phyloP scores from a whole-genome alignment of 2,888 invertebrate genomes.

The Spodoptera littoralis region DNA sequence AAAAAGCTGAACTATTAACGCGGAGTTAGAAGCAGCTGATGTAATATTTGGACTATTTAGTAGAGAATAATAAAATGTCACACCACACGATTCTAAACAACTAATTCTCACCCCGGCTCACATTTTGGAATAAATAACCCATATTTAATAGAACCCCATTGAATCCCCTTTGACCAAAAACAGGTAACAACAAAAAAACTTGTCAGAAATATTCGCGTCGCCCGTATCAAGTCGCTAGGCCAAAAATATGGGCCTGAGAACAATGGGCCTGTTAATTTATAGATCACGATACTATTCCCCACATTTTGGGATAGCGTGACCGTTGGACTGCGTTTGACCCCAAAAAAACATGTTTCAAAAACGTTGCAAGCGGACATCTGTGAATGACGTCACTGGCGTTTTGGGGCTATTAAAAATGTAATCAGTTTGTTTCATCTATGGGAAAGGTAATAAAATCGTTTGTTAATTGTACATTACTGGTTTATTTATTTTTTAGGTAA shows the following conservation, averaged over 20 bases:
- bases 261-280: slow-evolving; percentile 71
- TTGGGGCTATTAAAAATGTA: slow-evolving; percentile 42
- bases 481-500: slow-evolving; percentile 7
- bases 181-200: slow-evolving; percentile 40
- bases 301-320: slow-evolving; percentile 61
- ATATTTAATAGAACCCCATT: slow-evolving; percentile 47
- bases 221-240: slow-evolving; percentile 53
- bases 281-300: slow-evolving; percentile 67
- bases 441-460: slow-evolving; percentile 34
- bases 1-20: slow-evolving; percentile 12
- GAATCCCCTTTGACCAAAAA: slow-evolving; percentile 32
- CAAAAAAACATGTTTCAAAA: slow-evolving; percentile 40
- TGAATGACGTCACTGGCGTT: slow-evolving; percentile 39
- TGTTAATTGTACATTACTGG: slow-evolving; percentile 33
- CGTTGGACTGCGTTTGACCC: slow-evolving; percentile 43
- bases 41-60: slow-evolving; percentile 2
- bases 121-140: slow-evolving; percentile 43
- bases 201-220: slow-evolving; percentile 57
- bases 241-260: slow-evolving; percentile 61
- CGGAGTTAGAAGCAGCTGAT: slow-evolving; percentile 2
- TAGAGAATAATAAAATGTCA: slow-evolving; percentile 14
- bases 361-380: slow-evolving; percentile 51
- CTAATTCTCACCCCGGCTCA: slow-evolving; percentile 29
- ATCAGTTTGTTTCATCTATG: slow-evolving; percentile 50
- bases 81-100: slow-evolving; percentile 16